Evolutionary conservation across 1,140 invertebrate genomes (phyloP), one percentile per base, ranked within the genome.

Genomic region (Drosophila persimilis): DNA sequence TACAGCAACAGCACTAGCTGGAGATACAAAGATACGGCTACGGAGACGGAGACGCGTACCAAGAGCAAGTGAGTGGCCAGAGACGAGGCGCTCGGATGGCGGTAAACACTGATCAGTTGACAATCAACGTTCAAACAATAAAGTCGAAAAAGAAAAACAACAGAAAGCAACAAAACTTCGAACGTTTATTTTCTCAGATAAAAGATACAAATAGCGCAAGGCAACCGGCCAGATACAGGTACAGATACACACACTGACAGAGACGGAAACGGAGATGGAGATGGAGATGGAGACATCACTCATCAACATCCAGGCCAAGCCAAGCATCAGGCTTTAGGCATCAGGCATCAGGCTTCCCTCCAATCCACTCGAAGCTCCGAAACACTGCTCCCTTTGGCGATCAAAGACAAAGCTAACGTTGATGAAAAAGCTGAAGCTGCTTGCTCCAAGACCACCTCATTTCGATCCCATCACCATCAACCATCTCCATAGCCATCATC

Each of bases 51-150:
- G 31, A 35, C 11, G 35, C 7, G 7, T 31, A 31, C 29, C 24
- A 26, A 5, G 24, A 26, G 29, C 29, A 31, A 31, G 29, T 31
- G 29, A 31, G 29, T 6, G 15, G 22, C 24, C 4, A n/a, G 8
- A 62, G 61, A 48, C 22, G 53, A 6, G 13, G 39, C 8, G 61
- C 48, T 65, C 47, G 48, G 60, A 57, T 57, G 62, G 53, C 29
- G 45, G 73, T 63, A 85, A 85, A 84, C 70, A 74, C 77, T 65
- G 81, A 85, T 86, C 81, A 85, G 81, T 85, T 86, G 69, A 85
- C 80, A 85, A 85, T 85, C 81, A 85, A 74, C 74, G 74, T 85
- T 74, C 83, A 85, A 85, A 86, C 74, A 85, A 80, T 70, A 77
- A 80, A 56, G 39, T 70, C 80, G 58, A 83, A 75, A 73, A 44